Conservation (phyloP, 2,888 invertebrate genomes). For the Eremobia ochroleuca region DNA sequence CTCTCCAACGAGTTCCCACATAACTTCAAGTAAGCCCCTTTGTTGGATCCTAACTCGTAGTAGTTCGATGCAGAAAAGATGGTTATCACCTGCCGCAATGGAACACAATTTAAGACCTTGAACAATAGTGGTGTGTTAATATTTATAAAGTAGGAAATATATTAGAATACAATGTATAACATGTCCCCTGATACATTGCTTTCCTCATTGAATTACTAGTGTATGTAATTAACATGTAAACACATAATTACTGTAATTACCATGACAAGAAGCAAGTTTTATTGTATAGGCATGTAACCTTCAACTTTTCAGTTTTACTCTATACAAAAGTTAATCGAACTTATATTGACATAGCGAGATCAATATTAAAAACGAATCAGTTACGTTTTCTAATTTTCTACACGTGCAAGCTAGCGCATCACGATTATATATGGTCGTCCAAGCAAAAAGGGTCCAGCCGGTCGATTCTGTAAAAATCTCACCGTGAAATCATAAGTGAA, state of each 20-base stretch:
- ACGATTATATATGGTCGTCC: too few species aligned
- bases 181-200: constrained; percentile 10
- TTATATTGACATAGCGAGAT: not conserved
- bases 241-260: not conserved
- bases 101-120: constrained; percentile 26
- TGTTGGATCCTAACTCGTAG: constrained; percentile 98
- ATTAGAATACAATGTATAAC: constrained; percentile 2
- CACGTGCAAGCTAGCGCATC: constrained; percentile 5
- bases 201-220: constrained; percentile 15
- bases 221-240: constrained; percentile 24
- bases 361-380: constrained; percentile 24
- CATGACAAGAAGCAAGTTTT: constrained; percentile 9
- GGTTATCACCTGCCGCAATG: constrained; percentile 94
- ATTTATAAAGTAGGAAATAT: not conserved
- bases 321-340: not conserved
- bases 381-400: constrained; percentile 21
- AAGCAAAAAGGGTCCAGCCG: too few species aligned
- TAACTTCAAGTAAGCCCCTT: constrained; percentile 97
- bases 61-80: constrained; percentile 99
- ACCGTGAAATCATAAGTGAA: too few species aligned
- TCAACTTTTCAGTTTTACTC: not conserved
- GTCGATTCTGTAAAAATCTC: too few species aligned
- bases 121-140: not conserved
- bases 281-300: not conserved
- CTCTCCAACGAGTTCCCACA: constrained; percentile 94